phyloP scores from a whole-genome alignment of 2,797 vertebrate genomes.

The Rhinatrema bivittatum region DNA sequence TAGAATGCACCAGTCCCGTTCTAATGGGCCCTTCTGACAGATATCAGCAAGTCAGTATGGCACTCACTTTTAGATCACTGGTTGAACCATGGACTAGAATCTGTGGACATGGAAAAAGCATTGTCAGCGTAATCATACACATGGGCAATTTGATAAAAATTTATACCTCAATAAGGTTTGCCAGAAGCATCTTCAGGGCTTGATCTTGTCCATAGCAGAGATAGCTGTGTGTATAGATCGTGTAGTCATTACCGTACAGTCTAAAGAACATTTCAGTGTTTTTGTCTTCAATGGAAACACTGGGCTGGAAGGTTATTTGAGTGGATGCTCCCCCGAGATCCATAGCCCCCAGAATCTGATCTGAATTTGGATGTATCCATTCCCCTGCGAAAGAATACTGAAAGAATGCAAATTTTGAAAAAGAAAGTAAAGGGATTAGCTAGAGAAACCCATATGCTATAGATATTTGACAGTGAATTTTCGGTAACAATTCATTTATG shows the following conservation, averaged over 20 bases:
- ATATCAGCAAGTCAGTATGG: too few relatives aligned
- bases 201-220: constrained; percentile 75
- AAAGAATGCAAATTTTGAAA: not conserved
- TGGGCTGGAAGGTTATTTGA: constrained; percentile 76
- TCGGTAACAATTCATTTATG: not conserved
- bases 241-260: constrained; percentile 70
- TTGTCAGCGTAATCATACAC: too few relatives aligned
- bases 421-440: not conserved
- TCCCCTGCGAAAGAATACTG: constrained; percentile 73
- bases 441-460: rapidly evolving
- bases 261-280: constrained; percentile 46
- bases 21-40: too few relatives aligned
- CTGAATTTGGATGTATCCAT: constrained; percentile 61
- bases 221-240: constrained; percentile 80
- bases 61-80: too few relatives aligned
- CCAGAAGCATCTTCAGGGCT: constrained; percentile 49
- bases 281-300: constrained; percentile 43
- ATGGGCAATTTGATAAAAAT: too few relatives aligned
- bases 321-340: constrained; percentile 82
- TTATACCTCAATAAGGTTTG: constrained; percentile 21
- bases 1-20: too few relatives aligned
- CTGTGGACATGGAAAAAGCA: too few relatives aligned
- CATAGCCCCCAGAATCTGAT: constrained; percentile 68
- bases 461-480: not conserved
- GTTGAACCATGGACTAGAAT: too few relatives aligned